phyloP scores from a whole-genome alignment of 2,113 vertebrate species.

The Lipophrys pholis region DNA sequence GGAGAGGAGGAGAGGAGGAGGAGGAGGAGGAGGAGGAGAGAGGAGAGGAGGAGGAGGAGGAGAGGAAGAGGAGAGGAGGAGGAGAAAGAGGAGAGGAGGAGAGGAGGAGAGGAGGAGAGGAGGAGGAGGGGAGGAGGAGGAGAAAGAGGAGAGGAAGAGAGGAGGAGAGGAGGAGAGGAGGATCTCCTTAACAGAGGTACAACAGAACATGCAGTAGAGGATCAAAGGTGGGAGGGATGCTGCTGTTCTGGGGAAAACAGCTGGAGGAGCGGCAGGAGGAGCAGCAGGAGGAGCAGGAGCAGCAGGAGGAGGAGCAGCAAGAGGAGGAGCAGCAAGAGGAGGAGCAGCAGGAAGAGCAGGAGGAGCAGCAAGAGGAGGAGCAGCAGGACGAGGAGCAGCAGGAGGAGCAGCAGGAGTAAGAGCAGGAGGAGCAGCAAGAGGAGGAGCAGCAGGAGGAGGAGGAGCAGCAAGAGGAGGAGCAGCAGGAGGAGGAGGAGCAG shows the following conservation, averaged over 20 bases:
- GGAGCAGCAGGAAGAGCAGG: background rate
- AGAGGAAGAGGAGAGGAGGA: too few relatives aligned
- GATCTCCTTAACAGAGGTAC: background rate
- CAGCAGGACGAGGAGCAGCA: background rate
- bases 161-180: slow-evolving; percentile 21
- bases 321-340: background rate
- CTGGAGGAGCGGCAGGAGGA: slow-evolving; percentile 38
- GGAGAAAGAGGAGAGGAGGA: too few relatives aligned
- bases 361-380: slow-evolving; percentile 22
- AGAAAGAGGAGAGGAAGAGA: too few relatives aligned
- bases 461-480: background rate
- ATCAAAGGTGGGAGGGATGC: background rate
- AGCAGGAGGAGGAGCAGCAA: background rate
- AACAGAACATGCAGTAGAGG: slow-evolving; percentile 18
- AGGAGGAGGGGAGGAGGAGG: too few relatives aligned
- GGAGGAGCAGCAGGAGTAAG: background rate
- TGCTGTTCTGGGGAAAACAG: slow-evolving; percentile 2
- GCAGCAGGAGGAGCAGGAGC: too few relatives aligned
- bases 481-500: background rate
- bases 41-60: too few relatives aligned
- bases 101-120: too few relatives aligned
- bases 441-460: background rate
- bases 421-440: background rate
- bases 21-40: too few relatives aligned
- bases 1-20: too few relatives aligned